Evolutionary conservation across 2,113 vertebrate genomes (phyloP).

Genomic region (Clupea harengus): DNA sequence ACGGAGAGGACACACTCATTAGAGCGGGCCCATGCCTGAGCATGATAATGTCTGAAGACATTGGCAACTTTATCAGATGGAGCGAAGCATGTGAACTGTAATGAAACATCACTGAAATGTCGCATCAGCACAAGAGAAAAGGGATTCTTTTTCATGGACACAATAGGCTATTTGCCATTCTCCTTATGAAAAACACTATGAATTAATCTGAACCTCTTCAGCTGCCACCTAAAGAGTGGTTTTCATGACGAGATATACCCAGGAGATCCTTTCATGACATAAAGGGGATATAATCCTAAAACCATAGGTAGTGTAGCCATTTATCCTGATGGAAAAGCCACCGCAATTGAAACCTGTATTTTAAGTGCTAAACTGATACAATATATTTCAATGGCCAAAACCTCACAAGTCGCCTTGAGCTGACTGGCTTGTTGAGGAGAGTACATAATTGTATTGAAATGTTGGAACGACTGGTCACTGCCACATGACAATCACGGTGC

Average conservation of each 20-base stretch:
- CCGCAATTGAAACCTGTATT: too few relatives aligned
- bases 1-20: neutral
- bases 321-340: neutral
- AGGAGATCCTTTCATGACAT: neutral
- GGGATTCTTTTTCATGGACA: neutral
- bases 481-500: neutral
- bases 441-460: neutral
- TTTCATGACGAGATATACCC: neutral
- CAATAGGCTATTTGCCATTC: neutral
- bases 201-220: neutral
- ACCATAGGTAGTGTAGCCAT: neutral
- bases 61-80: conserved; percentile 17
- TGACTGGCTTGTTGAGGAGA: neutral
- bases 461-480: neutral
- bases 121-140: neutral
- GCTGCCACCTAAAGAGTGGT: neutral
- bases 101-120: neutral
- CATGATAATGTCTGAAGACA: neutral
- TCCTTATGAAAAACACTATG: neutral
- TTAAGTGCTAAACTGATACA: neutral
- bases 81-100: neutral
- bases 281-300: neutral
- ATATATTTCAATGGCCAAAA: neutral
- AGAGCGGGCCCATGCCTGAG: neutral
- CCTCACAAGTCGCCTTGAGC: neutral